Base-by-base conservation (phyloP, 2,888 invertebrate species). In the Drosophila maculinotata region DNA sequence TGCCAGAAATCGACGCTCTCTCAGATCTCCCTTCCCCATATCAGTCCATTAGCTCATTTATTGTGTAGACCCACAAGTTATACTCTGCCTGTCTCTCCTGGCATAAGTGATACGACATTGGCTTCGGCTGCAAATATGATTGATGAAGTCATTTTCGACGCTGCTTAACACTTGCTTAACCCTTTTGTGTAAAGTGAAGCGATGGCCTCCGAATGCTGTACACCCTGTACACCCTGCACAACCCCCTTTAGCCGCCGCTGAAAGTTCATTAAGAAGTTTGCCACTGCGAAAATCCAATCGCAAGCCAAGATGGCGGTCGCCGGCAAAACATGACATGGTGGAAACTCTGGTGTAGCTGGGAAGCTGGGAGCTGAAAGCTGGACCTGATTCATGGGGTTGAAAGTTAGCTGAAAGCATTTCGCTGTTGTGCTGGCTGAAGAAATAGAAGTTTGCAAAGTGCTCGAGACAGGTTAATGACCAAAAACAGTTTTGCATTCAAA, bases 391-490 rank as follows among this genome's bases (percentile, higher is more conserved):
- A 45, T 69, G 60, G 82, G 81, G 87, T 83, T 77, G 81, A 38
- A 64, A 66, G 35, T 62, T 57, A 35, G 51, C 62, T 82, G 87
- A 87, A 82, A 82, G 87, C 82, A 82, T 82, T 82, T 78, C 39
- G 57, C 66, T 82, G 87, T 82, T 60, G 44, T 12, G 28, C n/a
- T n/a, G 31, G 9, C 7, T 14, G 14, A 12, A 44, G 41, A 58
- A 66, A 52, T 56, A 62, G 73, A 73, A 67, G 47, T 69, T 70
- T 69, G 68, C 87, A 82, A 82, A 86, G 87, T 82, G 87, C 87
- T 79, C 69, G 65, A 77, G 79, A 80, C 87, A 87, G 87, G 83
- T 84, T 84, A 84, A 84, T 87, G 84, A 84, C 88, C 84, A 84
- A 85, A 71, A 72, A 59, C 80, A 73, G 88, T 84, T 84, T 84